Conservation (phyloP, 2,113 vertebrate genomes). For the Tetrax tetrax region DNA sequence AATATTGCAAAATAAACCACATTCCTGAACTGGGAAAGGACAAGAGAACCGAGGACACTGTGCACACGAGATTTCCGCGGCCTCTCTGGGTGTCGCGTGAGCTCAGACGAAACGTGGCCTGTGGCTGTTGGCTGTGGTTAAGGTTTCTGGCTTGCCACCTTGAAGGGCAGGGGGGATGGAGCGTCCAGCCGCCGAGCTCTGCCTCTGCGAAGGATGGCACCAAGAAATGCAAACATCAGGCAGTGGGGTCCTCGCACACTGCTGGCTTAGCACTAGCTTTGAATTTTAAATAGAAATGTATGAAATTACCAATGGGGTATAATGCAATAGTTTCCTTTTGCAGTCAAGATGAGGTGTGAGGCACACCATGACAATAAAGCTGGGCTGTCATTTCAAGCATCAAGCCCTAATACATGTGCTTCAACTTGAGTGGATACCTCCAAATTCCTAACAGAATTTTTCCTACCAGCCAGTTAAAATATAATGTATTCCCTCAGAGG, state of each 20-base stretch:
- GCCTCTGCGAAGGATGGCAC: neutral
- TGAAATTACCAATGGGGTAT: neutral
- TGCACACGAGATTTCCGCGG: neutral
- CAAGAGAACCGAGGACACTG: neutral
- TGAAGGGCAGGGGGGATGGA: too few species aligned
- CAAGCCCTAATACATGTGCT: neutral
- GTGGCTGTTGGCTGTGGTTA: neutral
- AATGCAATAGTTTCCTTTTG: neutral
- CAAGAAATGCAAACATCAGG: neutral
- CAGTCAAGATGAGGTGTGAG: neutral
- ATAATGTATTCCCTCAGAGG: neutral
- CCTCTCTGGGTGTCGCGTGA: neutral
- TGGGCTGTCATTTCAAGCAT: neutral
- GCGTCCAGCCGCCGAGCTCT: neutral
- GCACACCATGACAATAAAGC: neutral
- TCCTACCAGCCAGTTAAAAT: neutral
- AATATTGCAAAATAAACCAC: neutral
- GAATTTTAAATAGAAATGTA: neutral
- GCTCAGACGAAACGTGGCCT: neutral
- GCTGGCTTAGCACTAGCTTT: neutral
- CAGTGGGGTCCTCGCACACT: neutral
- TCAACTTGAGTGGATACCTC: slow-evolving; percentile 11
- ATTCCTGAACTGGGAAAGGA: neutral
- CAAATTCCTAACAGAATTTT: neutral
- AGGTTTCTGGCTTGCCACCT: neutral